Conservation (phyloP, 64 coral and sea anemone genomes). For the Porites australiensis region DNA sequence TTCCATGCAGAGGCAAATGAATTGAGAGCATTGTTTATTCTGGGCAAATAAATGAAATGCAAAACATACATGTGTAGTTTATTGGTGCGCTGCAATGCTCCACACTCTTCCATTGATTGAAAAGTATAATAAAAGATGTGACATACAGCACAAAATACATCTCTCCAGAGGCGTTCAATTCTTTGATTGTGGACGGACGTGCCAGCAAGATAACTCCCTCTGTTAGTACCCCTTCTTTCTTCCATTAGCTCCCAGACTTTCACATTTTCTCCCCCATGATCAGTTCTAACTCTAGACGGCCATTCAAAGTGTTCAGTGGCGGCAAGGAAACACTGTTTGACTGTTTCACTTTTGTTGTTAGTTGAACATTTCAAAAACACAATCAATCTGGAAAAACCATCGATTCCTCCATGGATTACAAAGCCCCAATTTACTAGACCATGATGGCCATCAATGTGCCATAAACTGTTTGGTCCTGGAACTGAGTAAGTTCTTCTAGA, state of each 20-base stretch:
- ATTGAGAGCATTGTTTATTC: constrained; percentile 77
- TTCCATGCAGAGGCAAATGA: constrained; percentile 67
- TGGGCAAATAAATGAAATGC: constrained; percentile 66
- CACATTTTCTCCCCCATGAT: constrained; percentile 67
- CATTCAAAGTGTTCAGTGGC: constrained; percentile 48
- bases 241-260: background rate
- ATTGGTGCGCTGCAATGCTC: constrained; percentile 65
- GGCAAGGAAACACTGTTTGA: constrained; percentile 35
- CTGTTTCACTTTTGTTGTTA: constrained; percentile 69
- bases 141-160: constrained; percentile 64
- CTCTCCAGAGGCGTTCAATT: constrained; percentile 70
- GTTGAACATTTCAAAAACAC: constrained; percentile 56
- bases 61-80: constrained; percentile 62
- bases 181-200: constrained; percentile 73
- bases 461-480: constrained; percentile 60
- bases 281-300: constrained; percentile 69
- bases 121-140: constrained; percentile 73
- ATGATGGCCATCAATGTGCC: constrained; percentile 16
- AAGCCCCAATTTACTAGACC: constrained; percentile 45
- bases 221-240: constrained; percentile 36
- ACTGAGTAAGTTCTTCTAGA: constrained; percentile 67
- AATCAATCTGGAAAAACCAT: constrained; percentile 48
- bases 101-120: constrained; percentile 67
- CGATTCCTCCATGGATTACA: constrained; percentile 61
- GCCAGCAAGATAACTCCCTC: constrained; percentile 58